These are phyloP conservation scores for Bufo bufo DNA, from an alignment of 2,113 vertebrate genomes.

Conservation along the genomic window DNA sequence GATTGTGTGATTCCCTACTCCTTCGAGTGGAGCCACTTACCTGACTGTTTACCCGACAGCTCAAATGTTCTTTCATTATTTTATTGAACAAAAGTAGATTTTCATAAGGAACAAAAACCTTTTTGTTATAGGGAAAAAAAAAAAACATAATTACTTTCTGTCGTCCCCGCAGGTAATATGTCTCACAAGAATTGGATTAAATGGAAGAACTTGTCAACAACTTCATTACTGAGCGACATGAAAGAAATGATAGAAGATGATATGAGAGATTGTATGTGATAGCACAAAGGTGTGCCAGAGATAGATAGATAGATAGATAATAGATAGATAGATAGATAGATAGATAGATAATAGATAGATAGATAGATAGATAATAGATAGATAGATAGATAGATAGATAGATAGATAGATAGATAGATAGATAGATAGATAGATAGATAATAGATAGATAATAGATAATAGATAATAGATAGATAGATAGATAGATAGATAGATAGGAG, in stretches of 20 bases:
- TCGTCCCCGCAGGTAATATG: constrained; percentile 12
- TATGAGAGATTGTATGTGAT: not conserved
- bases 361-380: not conserved
- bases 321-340: not conserved
- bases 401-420: not conserved
- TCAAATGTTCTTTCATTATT: not conserved
- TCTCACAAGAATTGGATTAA: constrained; percentile 34
- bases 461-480: not conserved
- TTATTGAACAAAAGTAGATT: constrained; percentile 9
- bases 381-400: not conserved
- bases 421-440: constrained; percentile 8
- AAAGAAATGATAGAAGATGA: not conserved
- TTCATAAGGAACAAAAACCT: constrained; percentile 27
- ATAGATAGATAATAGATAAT: not conserved
- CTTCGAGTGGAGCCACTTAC: constrained; percentile 1
- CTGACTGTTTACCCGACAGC: constrained; percentile 9
- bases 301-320: not conserved
- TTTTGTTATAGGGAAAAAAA: constrained; percentile 8
- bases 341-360: not conserved
- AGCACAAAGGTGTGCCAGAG: not conserved
- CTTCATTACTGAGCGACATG: constrained; percentile 11
- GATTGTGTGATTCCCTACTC: not conserved
- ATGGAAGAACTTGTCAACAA: constrained; percentile 33
- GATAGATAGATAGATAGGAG: not conserved
- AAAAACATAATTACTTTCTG: constrained; percentile 27